Base-by-base conservation (phyloP, 2,888 invertebrate genomes). In the Darwinula stevensoni region DNA sequence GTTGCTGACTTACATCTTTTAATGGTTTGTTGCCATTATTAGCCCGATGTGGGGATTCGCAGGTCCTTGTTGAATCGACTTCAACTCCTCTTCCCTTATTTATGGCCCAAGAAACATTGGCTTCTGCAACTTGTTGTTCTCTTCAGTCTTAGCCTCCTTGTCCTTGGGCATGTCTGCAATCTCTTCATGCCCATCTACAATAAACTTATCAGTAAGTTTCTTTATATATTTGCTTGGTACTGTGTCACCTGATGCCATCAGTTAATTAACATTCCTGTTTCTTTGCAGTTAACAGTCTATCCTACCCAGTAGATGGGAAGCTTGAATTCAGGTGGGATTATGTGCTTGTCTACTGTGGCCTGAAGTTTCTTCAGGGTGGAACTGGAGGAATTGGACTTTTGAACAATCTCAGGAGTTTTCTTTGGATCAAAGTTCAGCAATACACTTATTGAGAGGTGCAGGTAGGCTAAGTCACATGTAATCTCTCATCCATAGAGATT, bases 361-460 rank as follows among this genome's bases (percentile, higher is more conserved):
- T 94, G 42, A 82, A 86, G 52, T 86, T 91, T 50, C 57, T 94
- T 5, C 88, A 88, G 61, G 94, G 94, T 2, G 82, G 86, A 6
- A 88, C 86, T 30, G 82, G 80, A 2, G 66, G 71, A 2, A 82
- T 78, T 72, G 94, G 94, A 1, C 55, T 91, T 31, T 55, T 94
- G 30, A 88, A 86, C 52, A 91, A 88, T 51, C 44, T 84, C 9
- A 62, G 91, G 27, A 70, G 74, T 1, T 80, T 82, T 47, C 54
- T 94, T 2, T 97, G 94, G 94, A 86, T 94, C 42, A 63, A 66
- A 43, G 74, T 94, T 29, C 84, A 88, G 43, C 94, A 97, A 50
- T 91, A 75, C 47, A 88, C 88, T 2, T 84, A 84, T 4, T 61
- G 84, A 37, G 80, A 86, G 53, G 65, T 28, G 4, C 51, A 68